Conservation (phyloP, 2,797 vertebrate genomes). For the Pogoniulus pusillus region DNA sequence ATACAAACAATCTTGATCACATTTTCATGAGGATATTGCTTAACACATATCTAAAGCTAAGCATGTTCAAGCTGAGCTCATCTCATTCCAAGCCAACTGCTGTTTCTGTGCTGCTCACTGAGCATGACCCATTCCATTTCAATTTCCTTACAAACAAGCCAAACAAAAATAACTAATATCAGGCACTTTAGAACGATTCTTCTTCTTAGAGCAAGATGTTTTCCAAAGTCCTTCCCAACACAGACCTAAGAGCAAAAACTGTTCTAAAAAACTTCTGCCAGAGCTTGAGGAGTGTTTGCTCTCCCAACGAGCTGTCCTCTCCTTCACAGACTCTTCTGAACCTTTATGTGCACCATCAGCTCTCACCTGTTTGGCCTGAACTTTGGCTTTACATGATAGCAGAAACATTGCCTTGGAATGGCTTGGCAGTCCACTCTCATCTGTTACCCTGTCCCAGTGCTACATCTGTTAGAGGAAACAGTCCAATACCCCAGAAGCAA, state of each 20-base stretch:
- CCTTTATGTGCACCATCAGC: neutral
- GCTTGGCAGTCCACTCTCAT: slow-evolving; percentile 15
- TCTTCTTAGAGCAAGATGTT: neutral
- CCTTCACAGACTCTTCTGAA: neutral
- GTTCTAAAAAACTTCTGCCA: neutral
- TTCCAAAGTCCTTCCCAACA: neutral
- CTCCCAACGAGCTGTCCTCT: neutral
- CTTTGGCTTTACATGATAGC: neutral
- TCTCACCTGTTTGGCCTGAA: neutral
- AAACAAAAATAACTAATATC: slow-evolving; percentile 31
- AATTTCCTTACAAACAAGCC: slow-evolving; percentile 20
- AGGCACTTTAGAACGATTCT: neutral
- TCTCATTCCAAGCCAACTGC: neutral
- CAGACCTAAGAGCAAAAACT: neutral
- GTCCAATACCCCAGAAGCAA: neutral
- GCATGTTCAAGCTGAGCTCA: neutral
- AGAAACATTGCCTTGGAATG: slow-evolving; percentile 5
- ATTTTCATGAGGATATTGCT: too few relatives aligned
- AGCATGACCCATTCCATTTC: too few relatives aligned
- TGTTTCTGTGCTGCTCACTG: slow-evolving; percentile 25
- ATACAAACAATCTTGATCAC: too few relatives aligned
- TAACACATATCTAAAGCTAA: too few relatives aligned
- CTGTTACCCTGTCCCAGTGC: slow-evolving; percentile 10
- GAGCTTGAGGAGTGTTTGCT: neutral
- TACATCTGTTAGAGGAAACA: slow-evolving; percentile 28